These are phyloP conservation scores for Charina bottae DNA, from an alignment of 2,113 vertebrate genomes.

Conservation along the genomic window DNA sequence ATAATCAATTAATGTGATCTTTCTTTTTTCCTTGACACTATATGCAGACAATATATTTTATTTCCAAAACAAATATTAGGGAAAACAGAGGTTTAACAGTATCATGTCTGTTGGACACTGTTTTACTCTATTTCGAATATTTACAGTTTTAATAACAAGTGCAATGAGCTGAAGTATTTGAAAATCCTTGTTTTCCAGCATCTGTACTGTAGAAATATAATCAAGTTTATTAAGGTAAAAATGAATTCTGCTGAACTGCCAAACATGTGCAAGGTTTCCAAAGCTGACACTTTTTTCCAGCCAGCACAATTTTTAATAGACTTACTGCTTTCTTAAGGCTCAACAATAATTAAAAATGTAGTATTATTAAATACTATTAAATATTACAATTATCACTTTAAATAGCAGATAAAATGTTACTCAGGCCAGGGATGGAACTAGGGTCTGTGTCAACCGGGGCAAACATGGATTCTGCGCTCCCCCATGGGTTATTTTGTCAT, in stretches of 20 bases:
- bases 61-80: background rate
- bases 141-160: constrained; percentile 7
- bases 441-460: too few species aligned
- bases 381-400: background rate
- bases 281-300: background rate
- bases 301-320: background rate
- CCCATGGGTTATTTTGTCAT: too few species aligned
- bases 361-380: background rate
- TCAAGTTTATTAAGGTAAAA: background rate
- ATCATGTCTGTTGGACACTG: background rate
- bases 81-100: background rate
- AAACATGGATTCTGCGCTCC: too few species aligned
- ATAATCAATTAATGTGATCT: background rate
- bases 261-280: background rate
- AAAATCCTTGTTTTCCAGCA: background rate
- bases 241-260: background rate
- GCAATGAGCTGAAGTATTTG: background rate
- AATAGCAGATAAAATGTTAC: background rate
- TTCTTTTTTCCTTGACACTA: background rate
- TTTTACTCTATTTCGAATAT: background rate
- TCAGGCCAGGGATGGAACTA: too few species aligned
- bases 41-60: background rate
- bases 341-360: background rate
- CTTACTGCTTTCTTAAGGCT: background rate
- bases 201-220: background rate